phyloP scores from a whole-genome alignment of 2,113 vertebrate species.

The Solea senegalensis region DNA sequence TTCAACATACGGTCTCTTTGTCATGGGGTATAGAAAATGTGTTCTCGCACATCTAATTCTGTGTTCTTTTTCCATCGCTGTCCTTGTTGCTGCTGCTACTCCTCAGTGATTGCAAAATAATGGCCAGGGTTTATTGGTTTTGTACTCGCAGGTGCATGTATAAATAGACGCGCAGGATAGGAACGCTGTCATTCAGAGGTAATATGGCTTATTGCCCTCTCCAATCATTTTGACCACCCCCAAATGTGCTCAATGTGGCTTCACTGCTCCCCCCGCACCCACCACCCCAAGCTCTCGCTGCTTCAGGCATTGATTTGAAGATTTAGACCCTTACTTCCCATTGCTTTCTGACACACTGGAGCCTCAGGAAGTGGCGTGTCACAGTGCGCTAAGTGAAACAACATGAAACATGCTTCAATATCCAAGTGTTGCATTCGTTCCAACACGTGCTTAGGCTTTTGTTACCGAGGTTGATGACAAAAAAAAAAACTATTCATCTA shows the following conservation, averaged over 20 bases:
- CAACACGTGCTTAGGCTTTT: background rate
- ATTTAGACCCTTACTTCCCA: conserved; percentile 54
- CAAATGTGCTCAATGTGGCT: conserved; percentile 66
- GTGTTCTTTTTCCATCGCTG: conserved; percentile 18
- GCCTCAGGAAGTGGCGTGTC: conserved; percentile 17
- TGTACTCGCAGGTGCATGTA: conserved; percentile 43
- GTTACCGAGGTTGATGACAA: background rate
- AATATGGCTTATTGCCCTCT: conserved; percentile 62
- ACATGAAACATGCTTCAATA: conserved; percentile 12
- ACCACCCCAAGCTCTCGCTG: conserved; percentile 25
- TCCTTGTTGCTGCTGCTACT: conserved; percentile 21
- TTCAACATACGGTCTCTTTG: background rate
- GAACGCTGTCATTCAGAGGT: conserved; percentile 45
- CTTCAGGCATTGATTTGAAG: conserved; percentile 50
- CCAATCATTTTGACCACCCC: conserved; percentile 53
- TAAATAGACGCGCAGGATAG: conserved; percentile 37
- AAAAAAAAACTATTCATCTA: conserved; percentile 1
- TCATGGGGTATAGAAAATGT: conserved; percentile 10
- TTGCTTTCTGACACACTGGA: conserved; percentile 34
- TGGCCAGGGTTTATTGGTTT: conserved; percentile 38
- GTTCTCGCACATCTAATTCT: background rate
- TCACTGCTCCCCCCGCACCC: conserved; percentile 45
- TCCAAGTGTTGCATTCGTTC: background rate
- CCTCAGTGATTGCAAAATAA: conserved; percentile 49
- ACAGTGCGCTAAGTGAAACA: conserved; percentile 20